Conservation (phyloP, 1,140 invertebrate species). For the Oryctes rhinoceros region DNA sequence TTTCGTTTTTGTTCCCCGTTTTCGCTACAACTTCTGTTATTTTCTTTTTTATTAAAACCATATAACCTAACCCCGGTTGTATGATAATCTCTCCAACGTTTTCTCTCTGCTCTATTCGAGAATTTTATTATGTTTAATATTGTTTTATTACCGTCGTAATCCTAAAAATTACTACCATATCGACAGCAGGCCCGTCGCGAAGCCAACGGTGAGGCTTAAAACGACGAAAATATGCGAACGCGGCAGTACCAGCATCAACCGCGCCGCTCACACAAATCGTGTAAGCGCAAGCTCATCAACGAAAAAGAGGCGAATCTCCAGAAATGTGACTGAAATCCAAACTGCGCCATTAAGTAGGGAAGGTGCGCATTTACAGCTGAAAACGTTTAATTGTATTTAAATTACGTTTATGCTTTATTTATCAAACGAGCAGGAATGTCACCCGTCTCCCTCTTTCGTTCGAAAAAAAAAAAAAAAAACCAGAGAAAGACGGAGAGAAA, state of each 20-base stretch:
- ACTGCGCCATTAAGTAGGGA: neutral
- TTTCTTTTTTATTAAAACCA: constrained; percentile 1
- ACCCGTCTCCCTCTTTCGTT: neutral
- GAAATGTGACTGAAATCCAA: constrained; percentile 14
- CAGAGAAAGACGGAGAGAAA: no score
- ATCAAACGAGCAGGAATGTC: neutral
- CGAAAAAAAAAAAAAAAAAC: neutral
- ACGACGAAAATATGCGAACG: constrained; percentile 12
- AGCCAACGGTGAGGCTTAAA: neutral
- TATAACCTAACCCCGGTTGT: neutral
- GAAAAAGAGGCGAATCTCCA: neutral
- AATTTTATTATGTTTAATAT: constrained; percentile 30
- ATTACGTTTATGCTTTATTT: constrained; percentile 22
- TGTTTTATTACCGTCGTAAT: constrained; percentile 29
- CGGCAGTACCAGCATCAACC: no score
- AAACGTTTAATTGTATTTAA: constrained; percentile 16
- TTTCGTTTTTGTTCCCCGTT: neutral
- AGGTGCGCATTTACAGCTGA: neutral
- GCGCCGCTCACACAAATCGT: neutral
- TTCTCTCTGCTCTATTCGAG: constrained; percentile 1
- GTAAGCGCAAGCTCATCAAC: constrained; percentile 12
- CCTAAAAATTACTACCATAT: neutral
- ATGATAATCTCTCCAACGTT: neutral
- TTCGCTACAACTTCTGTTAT: no score
- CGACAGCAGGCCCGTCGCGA: neutral